These are phyloP conservation scores for Cephonodes hylas DNA, from an alignment of 2,888 invertebrate genomes.

Conservation along the genomic window DNA sequence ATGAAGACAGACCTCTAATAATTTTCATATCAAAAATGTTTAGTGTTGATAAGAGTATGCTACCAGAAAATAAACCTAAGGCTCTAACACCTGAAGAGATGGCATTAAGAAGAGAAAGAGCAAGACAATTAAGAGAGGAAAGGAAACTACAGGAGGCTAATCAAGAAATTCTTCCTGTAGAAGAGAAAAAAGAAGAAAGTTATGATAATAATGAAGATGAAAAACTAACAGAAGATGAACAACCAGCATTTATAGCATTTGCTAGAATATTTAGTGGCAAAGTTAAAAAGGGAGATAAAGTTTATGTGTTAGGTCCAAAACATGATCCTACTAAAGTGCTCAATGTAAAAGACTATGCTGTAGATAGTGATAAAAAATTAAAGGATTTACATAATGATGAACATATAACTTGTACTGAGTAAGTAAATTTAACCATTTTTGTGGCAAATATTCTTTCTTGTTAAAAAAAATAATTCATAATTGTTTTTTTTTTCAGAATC, in stretches of 20 bases:
- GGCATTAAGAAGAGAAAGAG: slow-evolving; percentile 83
- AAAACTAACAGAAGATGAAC: slow-evolving; percentile 65
- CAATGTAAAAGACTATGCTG: slow-evolving; percentile 56
- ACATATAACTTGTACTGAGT: slow-evolving; percentile 83
- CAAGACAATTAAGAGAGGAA: slow-evolving; percentile 84
- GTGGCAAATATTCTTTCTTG: too few relatives aligned
- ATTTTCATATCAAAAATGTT: slow-evolving; percentile 96
- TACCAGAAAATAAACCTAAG: slow-evolving; percentile 91
- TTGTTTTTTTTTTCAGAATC: slow-evolving; percentile 73
- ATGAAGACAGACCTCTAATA: slow-evolving; percentile 84
- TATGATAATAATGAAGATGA: slow-evolving; percentile 66
- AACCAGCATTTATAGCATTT: slow-evolving; percentile 92
- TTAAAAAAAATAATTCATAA: neutral
- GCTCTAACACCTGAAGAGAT: slow-evolving; percentile 89
- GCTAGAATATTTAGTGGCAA: slow-evolving; percentile 96
- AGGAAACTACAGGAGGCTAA: slow-evolving; percentile 58
- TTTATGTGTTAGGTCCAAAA: slow-evolving; percentile 93
- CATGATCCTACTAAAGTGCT: slow-evolving; percentile 88
- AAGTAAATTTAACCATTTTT: slow-evolving; percentile 54
- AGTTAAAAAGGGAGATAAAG: slow-evolving; percentile 86
- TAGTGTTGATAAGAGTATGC: slow-evolving; percentile 85
- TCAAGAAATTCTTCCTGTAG: slow-evolving; percentile 31
- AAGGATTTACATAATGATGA: slow-evolving; percentile 83
- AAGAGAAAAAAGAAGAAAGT: slow-evolving; percentile 40
- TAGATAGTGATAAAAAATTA: slow-evolving; percentile 75